phyloP scores from a whole-genome alignment of 1,140 invertebrate genomes.

The Orussus abietinus region DNA sequence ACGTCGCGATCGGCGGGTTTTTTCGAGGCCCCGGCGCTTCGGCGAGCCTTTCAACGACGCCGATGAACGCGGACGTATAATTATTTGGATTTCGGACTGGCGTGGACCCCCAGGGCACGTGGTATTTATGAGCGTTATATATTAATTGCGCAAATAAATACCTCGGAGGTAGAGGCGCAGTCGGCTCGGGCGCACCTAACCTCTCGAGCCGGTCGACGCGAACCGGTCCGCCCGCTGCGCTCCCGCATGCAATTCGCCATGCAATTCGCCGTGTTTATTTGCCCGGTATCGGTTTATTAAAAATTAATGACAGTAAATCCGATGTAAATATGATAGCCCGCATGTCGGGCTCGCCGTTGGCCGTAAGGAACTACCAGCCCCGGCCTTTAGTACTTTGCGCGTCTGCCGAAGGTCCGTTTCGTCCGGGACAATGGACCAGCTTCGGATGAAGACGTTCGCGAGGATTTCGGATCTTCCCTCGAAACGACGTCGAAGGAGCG shows the following conservation, averaged over 20 bases:
- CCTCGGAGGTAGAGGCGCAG: constrained; percentile 22
- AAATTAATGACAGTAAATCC: constrained; percentile 47
- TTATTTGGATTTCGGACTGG: constrained; percentile 41
- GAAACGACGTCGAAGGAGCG: too few species aligned
- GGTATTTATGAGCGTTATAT: constrained; percentile 52
- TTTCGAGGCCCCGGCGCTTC: too few species aligned
- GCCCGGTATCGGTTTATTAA: constrained; percentile 43
- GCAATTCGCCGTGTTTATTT: constrained; percentile 27
- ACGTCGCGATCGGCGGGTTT: too few species aligned
- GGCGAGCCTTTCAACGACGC: constrained; percentile 38
- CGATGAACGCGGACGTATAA: constrained; percentile 41
- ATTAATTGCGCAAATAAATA: constrained; percentile 54
- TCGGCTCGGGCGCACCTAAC: constrained; percentile 1
- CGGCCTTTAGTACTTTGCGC: too few species aligned
- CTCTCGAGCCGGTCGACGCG: constrained; percentile 33
- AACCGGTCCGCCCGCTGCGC: constrained; percentile 18
- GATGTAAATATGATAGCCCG: constrained; percentile 40
- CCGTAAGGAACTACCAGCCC: too few species aligned
- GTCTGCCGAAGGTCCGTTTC: too few species aligned
- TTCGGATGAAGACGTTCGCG: too few species aligned
- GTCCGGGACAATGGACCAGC: too few species aligned
- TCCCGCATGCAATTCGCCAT: constrained; percentile 25
- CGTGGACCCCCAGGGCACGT: constrained; percentile 22
- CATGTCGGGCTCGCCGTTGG: too few species aligned
- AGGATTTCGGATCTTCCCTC: too few species aligned